These are phyloP conservation scores for Achatina immaculata DNA, from an alignment of 1,140 invertebrate genomes.

Conservation along the genomic window DNA sequence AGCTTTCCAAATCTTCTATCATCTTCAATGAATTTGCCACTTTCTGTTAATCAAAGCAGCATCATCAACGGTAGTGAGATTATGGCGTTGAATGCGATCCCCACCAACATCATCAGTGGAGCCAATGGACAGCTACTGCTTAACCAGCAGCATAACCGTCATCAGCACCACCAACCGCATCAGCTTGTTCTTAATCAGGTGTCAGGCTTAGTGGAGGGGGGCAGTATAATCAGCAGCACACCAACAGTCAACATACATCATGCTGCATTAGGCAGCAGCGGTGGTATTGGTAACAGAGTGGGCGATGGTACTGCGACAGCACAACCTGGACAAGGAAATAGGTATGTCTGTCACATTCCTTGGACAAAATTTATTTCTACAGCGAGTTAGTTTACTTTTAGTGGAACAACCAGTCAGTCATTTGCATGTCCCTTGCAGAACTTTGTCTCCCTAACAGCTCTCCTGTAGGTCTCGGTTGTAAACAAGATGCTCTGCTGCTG, in stretches of 20 bases:
- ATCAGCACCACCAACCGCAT: background rate
- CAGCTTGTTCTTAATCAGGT: slow-evolving; percentile 21
- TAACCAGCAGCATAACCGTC: slow-evolving; percentile 18
- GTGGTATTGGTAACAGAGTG: background rate
- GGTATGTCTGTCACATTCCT: background rate
- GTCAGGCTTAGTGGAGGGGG: background rate
- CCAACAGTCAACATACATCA: background rate
- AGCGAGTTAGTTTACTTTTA: too few species aligned
- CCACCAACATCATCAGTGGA: background rate
- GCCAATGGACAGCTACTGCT: background rate
- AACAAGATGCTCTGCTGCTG: too few species aligned
- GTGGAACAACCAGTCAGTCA: too few species aligned
- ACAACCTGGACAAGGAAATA: background rate
- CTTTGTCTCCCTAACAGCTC: too few species aligned
- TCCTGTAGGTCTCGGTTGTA: too few species aligned
- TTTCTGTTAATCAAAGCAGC: slow-evolving; percentile 9
- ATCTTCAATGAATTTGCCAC: slow-evolving; percentile 13
- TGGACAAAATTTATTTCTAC: background rate
- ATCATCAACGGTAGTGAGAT: slow-evolving; percentile 21
- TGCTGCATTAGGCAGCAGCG: background rate
- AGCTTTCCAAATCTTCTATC: background rate
- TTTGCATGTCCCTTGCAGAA: too few species aligned
- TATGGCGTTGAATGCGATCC: background rate
- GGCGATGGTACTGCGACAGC: background rate
- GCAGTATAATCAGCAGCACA: background rate